phyloP scores from a whole-genome alignment of 2,797 vertebrate species.

The Sarcoramphus papa region DNA sequence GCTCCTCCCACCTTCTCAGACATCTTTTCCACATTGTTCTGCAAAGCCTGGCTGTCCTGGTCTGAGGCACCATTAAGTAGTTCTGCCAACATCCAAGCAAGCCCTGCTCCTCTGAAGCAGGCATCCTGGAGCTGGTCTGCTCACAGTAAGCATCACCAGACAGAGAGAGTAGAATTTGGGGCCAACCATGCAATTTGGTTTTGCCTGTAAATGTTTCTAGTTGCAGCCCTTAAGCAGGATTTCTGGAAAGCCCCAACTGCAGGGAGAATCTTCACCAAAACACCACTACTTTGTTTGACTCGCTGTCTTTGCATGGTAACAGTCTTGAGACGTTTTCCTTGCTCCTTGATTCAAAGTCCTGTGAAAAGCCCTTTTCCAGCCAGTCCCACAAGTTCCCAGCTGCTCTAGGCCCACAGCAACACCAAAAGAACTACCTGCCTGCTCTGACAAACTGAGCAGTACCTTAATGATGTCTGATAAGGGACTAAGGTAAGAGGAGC shows the following conservation, averaged over 20 bases:
- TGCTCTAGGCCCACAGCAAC: neutral
- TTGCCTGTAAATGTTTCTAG: neutral
- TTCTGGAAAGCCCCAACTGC: neutral
- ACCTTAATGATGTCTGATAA: conserved; percentile 30
- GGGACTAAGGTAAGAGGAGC: neutral
- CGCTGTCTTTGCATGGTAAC: neutral
- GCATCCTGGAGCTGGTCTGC: neutral
- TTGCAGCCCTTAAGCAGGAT: neutral
- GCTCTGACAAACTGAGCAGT: conserved; percentile 14
- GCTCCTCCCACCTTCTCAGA: neutral
- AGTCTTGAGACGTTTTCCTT: neutral
- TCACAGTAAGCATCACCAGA: neutral
- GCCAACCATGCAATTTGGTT: neutral
- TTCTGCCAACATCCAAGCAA: neutral
- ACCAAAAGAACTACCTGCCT: neutral
- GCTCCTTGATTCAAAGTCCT: neutral
- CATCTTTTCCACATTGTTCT: neutral
- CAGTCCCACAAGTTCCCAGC: neutral
- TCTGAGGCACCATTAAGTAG: neutral
- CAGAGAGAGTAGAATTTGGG: neutral
- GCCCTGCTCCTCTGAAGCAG: neutral
- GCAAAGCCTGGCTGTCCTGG: neutral
- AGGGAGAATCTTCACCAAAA: neutral
- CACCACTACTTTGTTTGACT: neutral
- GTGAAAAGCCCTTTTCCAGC: neutral